phyloP scores from a whole-genome alignment of 1,140 invertebrate species.

The Nylanderia fulva region DNA sequence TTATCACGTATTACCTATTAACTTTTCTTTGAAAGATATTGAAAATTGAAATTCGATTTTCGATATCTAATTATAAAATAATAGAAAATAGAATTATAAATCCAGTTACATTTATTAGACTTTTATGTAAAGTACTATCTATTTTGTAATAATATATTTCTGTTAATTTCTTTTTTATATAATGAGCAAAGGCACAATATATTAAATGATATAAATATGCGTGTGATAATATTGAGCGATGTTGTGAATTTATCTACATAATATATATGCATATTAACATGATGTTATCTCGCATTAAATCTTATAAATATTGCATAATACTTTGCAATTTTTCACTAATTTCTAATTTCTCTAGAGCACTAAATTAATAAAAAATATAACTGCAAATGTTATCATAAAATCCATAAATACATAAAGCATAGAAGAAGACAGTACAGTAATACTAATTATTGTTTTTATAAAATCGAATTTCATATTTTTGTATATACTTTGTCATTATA shows the following conservation, averaged over 20 bases:
- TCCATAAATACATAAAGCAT: neutral
- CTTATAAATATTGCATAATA: neutral
- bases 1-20: neutral
- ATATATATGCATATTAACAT: neutral
- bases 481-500: neutral
- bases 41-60: neutral
- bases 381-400: neutral
- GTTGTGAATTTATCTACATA: neutral
- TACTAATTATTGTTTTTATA: neutral
- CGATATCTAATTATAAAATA: neutral
- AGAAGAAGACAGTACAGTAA: neutral
- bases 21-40: neutral
- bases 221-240: neutral
- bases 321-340: neutral
- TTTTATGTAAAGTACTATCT: no score
- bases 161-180: neutral
- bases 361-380: neutral
- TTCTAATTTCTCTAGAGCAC: neutral
- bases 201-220: neutral
- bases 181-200: neutral
- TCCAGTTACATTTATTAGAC: neutral
- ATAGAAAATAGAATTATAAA: neutral
- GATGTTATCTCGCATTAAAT: neutral
- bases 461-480: constrained; percentile 7
- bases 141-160: neutral